Percentiles rank a stretch among this genome's conserved stretches.
These are phyloP conservation scores for Pelecanus crispus DNA, from an alignment of 2,113 vertebrate species.

Conservation along the genomic window DNA sequence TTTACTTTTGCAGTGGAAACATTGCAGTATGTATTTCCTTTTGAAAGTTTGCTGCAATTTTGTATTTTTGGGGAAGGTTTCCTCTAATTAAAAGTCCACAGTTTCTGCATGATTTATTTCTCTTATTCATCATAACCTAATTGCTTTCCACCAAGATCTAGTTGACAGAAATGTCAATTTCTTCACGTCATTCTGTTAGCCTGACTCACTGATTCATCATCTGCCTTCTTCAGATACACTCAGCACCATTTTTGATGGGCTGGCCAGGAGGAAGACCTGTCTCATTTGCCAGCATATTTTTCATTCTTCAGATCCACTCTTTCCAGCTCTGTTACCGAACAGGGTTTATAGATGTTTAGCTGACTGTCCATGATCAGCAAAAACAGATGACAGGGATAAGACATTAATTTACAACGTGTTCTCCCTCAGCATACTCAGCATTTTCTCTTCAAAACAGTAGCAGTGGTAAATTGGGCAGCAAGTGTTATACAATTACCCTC, in stretches of 20 bases:
- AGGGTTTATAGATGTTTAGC: background rate
- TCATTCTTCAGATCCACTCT: background rate
- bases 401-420: background rate
- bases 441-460: background rate
- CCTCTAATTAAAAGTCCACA: background rate
- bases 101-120: conserved; percentile 10
- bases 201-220: background rate
- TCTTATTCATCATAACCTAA: conserved; percentile 14
- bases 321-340: background rate
- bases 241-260: background rate
- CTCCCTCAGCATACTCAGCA: background rate
- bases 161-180: conserved; percentile 38
- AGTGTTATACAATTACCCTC: background rate
- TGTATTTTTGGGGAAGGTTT: background rate
- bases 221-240: background rate
- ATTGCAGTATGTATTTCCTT: background rate
- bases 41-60: background rate
- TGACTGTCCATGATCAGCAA: conserved; percentile 3
- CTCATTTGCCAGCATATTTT: background rate
- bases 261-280: background rate
- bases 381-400: background rate
- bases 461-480: background rate
- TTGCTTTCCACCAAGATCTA: background rate
- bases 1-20: background rate
- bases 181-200: background rate